A percentile compares a stretch with the other conserved stretches of the same genome.
These are phyloP conservation scores for Microcebus murinus DNA, from an alignment of 2,113 vertebrate species.

Conservation along the genomic window DNA sequence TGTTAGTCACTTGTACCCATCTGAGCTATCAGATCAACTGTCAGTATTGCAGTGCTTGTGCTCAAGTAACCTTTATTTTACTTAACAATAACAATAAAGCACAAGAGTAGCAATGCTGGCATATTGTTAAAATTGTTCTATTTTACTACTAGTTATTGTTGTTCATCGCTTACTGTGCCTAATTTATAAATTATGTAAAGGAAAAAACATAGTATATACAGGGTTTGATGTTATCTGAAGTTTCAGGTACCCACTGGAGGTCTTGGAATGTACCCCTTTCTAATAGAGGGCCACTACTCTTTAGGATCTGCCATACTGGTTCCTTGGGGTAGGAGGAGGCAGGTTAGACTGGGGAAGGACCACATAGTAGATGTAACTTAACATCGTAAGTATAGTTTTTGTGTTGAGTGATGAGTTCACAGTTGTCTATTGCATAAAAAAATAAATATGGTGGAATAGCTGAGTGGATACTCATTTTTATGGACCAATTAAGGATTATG, in stretches of 20 bases:
- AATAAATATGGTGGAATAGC: background rate
- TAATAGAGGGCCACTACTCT: no score
- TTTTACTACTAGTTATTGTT: background rate
- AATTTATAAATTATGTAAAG: no score
- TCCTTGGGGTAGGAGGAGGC: background rate
- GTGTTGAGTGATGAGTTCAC: background rate
- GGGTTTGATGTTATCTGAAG: no score
- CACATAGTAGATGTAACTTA: background rate
- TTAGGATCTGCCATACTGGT: background rate
- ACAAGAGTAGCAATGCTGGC: background rate
- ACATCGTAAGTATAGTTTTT: background rate
- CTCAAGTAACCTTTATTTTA: background rate
- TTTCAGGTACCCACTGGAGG: no score
- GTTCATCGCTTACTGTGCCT: background rate
- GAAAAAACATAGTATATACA: no score
- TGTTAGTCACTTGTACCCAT: background rate
- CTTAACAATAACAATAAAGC: background rate
- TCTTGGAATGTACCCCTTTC: no score
- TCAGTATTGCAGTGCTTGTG: background rate
- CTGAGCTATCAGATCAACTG: background rate
- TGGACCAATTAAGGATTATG: background rate
- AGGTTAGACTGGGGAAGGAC: background rate
- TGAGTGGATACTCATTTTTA: background rate
- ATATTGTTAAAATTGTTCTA: background rate
- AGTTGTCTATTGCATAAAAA: background rate